Evolutionary conservation across 2,113 vertebrate genomes (phyloP).

Genomic region (Tupaia tana): DNA sequence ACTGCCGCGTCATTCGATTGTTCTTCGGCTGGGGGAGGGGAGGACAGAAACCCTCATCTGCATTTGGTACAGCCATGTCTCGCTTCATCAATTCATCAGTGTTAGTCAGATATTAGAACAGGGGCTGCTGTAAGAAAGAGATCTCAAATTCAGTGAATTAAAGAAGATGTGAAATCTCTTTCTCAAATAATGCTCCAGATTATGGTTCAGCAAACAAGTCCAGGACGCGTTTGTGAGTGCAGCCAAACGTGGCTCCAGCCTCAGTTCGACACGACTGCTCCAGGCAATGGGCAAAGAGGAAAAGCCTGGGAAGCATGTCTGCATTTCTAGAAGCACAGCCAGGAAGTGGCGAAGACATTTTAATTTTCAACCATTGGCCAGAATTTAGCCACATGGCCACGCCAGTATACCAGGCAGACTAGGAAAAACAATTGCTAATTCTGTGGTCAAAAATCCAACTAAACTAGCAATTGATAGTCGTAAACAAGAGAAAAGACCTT

Average conservation of each 20-base stretch:
- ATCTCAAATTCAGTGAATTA: neutral
- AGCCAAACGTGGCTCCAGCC: neutral
- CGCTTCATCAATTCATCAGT: neutral
- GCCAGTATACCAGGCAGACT: neutral
- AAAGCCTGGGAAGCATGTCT: neutral
- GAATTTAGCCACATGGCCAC: neutral
- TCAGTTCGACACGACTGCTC: neutral
- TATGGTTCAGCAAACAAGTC: neutral
- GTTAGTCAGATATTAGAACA: neutral
- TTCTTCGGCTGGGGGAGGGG: too few relatives aligned
- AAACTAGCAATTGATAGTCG: neutral
- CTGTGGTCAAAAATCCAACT: neutral
- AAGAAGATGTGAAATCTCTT: neutral
- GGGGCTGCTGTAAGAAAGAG: neutral
- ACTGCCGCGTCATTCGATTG: neutral
- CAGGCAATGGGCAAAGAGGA: neutral
- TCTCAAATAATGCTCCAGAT: neutral
- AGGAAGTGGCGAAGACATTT: neutral
- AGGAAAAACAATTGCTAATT: neutral
- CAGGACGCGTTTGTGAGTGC: neutral
- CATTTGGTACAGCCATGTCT: too few relatives aligned
- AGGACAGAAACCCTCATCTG: too few relatives aligned
- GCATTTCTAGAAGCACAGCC: neutral
- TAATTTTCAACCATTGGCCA: neutral
- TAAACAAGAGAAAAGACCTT: neutral